Evolutionary conservation across 2,888 invertebrate genomes (phyloP), one percentile per base, ranked within the genome.

Genomic region (Oxytorus armatus): DNA sequence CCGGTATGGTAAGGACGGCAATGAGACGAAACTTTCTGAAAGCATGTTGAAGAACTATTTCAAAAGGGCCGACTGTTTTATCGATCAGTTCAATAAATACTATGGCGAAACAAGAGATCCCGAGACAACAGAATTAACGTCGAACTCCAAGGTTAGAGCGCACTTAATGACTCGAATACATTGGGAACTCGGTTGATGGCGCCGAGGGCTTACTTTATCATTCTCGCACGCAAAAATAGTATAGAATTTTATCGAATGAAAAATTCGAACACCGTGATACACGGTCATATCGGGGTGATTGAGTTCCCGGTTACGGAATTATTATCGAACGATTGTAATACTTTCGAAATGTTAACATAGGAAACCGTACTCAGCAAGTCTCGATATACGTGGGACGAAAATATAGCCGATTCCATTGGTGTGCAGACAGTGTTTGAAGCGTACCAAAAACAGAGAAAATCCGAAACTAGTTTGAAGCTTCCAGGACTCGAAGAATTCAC

Each of bases 371-470:
- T 11, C 1, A 21, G 0, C 0, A 39, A 14, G 7, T 23, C 59
- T 21, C 2, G 23, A 2, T 14, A 7, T 4, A 68, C 78, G 29
- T 33, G 44, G n/a, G 73, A 44, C 18, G 97, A 97, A 93, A 97
- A 97, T 92, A 96, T 97, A 74, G 96, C 97, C 0, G 97, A 97
- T 92, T 96, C 96, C 91, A 97, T 96, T 76, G 97, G 97, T 0
- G 92, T 97, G 63, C 95, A 96, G 84, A 95, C 96, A 47, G 96
- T 96, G 0, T 95, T 95, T 84, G 90, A 92, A 86, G 96, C 96
- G 0, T 96, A 95, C 92, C 49, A 74, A 4, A 74, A 68, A 21
- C 23, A 69, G 8, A 47, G 82, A 7, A 73, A 72, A 51, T 42
- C 57, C n/a, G 10, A 25, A 10, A 90, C 89, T 18, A 91, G 92